Evolutionary conservation across 2,888 invertebrate species (phyloP).

Genomic region (Copidosoma aretas): DNA sequence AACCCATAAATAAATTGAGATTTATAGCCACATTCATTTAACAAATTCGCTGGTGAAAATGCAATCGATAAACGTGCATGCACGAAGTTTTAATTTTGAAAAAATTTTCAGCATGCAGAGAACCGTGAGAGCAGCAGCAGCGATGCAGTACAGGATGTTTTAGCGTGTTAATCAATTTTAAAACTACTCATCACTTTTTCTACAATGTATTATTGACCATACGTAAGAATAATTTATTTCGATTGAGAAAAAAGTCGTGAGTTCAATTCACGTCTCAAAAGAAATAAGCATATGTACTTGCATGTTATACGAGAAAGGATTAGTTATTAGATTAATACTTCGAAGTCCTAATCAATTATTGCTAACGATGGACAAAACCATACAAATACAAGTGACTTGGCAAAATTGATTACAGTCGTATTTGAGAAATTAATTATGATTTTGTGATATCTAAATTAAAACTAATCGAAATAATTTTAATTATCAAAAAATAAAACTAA

Average conservation of each 20-base stretch:
- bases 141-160: constrained; percentile 13
- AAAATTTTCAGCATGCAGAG: constrained; percentile 10
- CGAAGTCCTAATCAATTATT: too few species aligned
- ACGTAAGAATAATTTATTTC: constrained; percentile 23
- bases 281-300: too few species aligned
- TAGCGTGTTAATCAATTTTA: constrained; percentile 20
- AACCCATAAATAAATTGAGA: background rate
- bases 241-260: constrained; percentile 21
- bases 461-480: too few species aligned
- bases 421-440: too few species aligned
- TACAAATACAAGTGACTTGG: too few species aligned
- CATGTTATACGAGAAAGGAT: too few species aligned
- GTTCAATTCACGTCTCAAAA: constrained; percentile 21
- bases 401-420: too few species aligned
- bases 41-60: constrained; percentile 3
- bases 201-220: constrained; percentile 10
- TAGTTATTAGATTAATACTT: too few species aligned
- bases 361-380: too few species aligned
- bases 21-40: constrained; percentile 10
- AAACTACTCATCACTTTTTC: constrained; percentile 12
- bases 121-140: background rate
- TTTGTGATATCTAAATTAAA: too few species aligned
- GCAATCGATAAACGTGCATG: constrained; percentile 10
- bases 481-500: too few species aligned
- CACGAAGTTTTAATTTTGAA: constrained; percentile 18